These are phyloP conservation scores for Campopleginae sp. DNA, from an alignment of 2,888 invertebrate species.

Conservation along the genomic window DNA sequence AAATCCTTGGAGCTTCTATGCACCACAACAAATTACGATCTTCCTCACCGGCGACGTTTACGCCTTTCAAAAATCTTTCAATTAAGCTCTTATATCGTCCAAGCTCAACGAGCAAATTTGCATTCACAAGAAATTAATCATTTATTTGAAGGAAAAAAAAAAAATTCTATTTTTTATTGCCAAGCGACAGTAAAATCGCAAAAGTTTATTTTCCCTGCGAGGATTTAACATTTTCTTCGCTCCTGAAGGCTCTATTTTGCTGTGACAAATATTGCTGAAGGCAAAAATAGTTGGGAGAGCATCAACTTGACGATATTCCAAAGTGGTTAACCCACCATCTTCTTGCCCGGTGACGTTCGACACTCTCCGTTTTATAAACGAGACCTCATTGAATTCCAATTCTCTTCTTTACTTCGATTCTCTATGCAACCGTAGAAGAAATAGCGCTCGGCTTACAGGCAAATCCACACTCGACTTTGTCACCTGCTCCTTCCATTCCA, in stretches of 20 bases:
- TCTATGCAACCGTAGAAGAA: constrained; percentile 4
- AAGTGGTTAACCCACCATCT: constrained; percentile 31
- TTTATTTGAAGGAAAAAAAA: neutral
- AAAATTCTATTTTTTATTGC: no score
- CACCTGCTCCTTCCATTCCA: constrained; percentile 16
- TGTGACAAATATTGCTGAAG: neutral
- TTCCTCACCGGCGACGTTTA: neutral
- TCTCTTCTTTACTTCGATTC: constrained; percentile 5
- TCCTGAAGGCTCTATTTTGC: neutral
- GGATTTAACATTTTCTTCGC: neutral
- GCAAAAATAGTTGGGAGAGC: neutral
- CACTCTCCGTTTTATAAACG: constrained; percentile 36
- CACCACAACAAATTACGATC: neutral
- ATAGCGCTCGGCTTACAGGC: constrained; percentile 41
- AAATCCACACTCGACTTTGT: constrained; percentile 48
- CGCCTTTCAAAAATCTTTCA: neutral
- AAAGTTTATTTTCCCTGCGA: neutral
- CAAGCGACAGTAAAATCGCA: neutral
- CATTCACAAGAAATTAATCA: neutral
- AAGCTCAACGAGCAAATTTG: neutral
- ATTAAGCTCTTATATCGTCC: neutral
- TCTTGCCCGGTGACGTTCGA: neutral
- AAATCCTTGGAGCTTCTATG: neutral
- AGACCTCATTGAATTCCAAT: constrained; percentile 56
- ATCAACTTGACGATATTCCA: constrained; percentile 18